A percentile compares a stretch with the other conserved stretches of the same genome.
These are phyloP conservation scores for Glaucidium brasilianum DNA, from an alignment of 2,113 vertebrate species.

Conservation along the genomic window DNA sequence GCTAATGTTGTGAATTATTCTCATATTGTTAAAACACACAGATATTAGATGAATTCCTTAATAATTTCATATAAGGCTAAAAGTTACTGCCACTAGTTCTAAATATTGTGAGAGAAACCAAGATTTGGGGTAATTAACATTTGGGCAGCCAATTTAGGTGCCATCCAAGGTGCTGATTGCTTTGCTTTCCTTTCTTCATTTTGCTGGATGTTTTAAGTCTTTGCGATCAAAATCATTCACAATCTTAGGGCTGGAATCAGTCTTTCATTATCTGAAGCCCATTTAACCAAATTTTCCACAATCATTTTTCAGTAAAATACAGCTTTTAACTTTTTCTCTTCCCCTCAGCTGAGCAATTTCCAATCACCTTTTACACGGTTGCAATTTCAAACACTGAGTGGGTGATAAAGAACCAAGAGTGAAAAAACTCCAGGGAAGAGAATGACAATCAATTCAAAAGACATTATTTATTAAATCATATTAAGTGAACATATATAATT, in stretches of 20 bases:
- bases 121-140: not conserved
- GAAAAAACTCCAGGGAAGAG: not conserved
- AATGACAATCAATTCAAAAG: not conserved
- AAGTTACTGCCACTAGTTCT: not conserved
- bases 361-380: not conserved
- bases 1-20: not conserved
- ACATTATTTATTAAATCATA: not conserved
- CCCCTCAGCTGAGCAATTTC: not conserved
- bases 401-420: not conserved
- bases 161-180: not conserved
- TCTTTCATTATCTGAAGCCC: not conserved
- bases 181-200: not conserved
- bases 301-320: not conserved
- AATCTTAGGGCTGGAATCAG: not conserved
- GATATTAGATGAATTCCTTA: not conserved
- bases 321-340: rapidly evolving
- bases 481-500: not conserved
- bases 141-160: not conserved
- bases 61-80: not conserved
- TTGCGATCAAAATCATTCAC: not conserved
- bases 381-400: not conserved
- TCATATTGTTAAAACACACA: not conserved
- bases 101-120: not conserved
- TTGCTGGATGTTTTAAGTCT: not conserved
- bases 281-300: not conserved